phyloP scores from a whole-genome alignment of 2,888 invertebrate species.

The Ferdinandea cuprea region DNA sequence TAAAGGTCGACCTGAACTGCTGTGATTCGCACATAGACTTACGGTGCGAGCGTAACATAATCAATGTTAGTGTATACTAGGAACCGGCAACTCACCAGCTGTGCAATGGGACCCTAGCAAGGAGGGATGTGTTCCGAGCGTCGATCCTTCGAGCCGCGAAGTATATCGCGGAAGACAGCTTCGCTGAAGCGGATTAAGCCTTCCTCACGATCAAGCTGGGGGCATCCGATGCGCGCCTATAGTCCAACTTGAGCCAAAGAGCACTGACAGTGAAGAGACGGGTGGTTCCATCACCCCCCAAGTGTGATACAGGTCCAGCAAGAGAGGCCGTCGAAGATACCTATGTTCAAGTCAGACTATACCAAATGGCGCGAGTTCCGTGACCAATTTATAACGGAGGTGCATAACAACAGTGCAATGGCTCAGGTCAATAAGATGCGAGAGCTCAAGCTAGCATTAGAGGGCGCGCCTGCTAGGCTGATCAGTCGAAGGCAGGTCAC shows the following conservation, averaged over 20 bases:
- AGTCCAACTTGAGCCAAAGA: no score
- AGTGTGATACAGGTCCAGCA: conserved; percentile 18
- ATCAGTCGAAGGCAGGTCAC: no score
- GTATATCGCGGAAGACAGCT: no score
- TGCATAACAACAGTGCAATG: no score
- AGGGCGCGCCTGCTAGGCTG: no score
- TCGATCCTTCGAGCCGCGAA: not conserved
- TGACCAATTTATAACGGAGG: no score
- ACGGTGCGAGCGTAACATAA: not conserved
- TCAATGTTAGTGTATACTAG: not conserved
- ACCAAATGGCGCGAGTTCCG: no score
- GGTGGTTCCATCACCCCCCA: not conserved
- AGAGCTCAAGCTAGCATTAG: conserved; percentile 11
- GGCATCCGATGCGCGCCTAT: not conserved
- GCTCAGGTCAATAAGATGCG: conserved; percentile 16
- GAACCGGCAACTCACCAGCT: no score
- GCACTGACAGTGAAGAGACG: no score
- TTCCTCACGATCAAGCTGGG: conserved; percentile 1
- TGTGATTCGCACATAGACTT: conserved; percentile 11
- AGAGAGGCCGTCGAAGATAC: no score
- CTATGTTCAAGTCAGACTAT: not conserved
- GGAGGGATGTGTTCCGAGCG: conserved; percentile 2
- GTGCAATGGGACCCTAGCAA: conserved; percentile 6
- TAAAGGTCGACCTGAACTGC: conserved; percentile 35
- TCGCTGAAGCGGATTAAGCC: not conserved